Base-by-base conservation (phyloP, 2,797 vertebrate species). In the Scolopax bukidnonensis region DNA sequence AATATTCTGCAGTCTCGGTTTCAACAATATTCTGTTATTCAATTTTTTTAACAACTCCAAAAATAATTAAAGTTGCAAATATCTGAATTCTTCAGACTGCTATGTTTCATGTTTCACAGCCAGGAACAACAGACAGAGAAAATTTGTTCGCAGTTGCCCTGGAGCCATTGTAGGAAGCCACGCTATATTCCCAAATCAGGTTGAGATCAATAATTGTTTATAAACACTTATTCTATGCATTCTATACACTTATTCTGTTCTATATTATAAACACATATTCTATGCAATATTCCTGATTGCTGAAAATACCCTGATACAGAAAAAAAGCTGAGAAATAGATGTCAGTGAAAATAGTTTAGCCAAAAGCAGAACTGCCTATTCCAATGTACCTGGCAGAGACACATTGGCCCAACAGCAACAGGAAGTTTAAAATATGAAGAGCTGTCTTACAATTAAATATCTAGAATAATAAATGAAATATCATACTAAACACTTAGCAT, bases 401-500 rank as follows among this genome's bases (percentile, higher is more conserved):
- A 1, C 27, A 59, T 40, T 70, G 54, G 68, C 47, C 56, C 15
- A 6, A 67, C 19, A 54, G 19, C 20, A 56, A 38, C 17, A 63
- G 77, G n/a, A 95, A 91, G 32, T 57, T 78, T 84, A 75, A 92
- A 81, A 59, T 16, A 47, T 30, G 48, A 53, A 80, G 41, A 84
- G 24, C 40, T 79, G 10, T 32, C 51, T 85, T 77, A 63, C 40
- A 90, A 84, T 93, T 88, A 91, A 96, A 95, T 95, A 97, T 90
- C 95, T 87, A 93, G 51, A 87, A 86, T 67, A 51, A 94, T 50
- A 88, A 93, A 95, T 63, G 63, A 95, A 82, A 45, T 69, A 89
- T 68, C n/a, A 43, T 70, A 69, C 70, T 51, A 75, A 75, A 94
- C 43, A 87, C 65, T 92, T 71, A 91, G 79, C 50, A 77, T 81